Percentiles rank a stretch among this genome's conserved stretches.
Evolutionary conservation across 2,113 vertebrate genomes (phyloP).

Genomic region (Pao palembangensis): DNA sequence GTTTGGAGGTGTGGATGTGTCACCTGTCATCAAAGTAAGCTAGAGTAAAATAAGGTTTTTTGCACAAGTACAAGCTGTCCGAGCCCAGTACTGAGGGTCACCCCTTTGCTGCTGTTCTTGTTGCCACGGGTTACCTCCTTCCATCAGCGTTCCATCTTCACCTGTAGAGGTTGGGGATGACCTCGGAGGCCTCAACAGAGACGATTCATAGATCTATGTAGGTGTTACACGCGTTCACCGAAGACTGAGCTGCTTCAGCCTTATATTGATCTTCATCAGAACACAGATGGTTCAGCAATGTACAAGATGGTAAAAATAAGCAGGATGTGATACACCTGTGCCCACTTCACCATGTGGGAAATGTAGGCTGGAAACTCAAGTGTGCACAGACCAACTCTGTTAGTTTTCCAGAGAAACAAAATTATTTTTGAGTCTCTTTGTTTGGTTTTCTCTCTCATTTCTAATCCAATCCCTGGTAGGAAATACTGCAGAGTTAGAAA

Average conservation of each 20-base stretch:
- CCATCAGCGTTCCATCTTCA: slow-evolving; percentile 32
- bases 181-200: slow-evolving; percentile 31
- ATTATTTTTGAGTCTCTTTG: no score
- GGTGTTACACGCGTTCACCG: no score
- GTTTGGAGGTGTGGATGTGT: background rate
- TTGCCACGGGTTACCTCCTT: slow-evolving; percentile 8
- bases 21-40: background rate
- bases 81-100: no score
- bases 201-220: slow-evolving; percentile 13
- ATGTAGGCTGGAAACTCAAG: background rate
- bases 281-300: background rate
- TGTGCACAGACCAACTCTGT: no score
- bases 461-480: no score
- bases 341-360: background rate
- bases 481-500: no score
- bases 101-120: background rate
- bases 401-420: no score
- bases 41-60: no score
- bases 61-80: no score
- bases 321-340: background rate
- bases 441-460: no score
- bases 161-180: slow-evolving; percentile 27
- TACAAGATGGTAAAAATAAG: background rate
- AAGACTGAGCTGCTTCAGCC: no score
- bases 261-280: background rate